These are phyloP conservation scores for Phylloscopus whistleri DNA, from an alignment of 2,113 vertebrate genomes.

Conservation along the genomic window DNA sequence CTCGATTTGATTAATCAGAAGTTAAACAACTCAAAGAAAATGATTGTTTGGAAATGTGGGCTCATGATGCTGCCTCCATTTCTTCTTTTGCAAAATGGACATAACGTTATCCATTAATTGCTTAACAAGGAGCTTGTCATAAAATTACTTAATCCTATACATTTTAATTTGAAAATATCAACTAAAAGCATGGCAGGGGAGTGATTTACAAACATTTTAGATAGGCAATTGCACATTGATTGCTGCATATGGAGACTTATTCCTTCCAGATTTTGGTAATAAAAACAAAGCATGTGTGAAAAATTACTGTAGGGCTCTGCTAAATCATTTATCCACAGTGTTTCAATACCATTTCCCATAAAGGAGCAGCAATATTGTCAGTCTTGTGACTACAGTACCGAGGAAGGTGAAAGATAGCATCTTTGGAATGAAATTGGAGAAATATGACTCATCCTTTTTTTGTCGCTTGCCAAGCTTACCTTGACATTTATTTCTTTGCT, in stretches of 20 bases:
- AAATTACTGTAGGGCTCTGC: slow-evolving; percentile 37
- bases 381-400: slow-evolving; percentile 57
- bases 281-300: slow-evolving; percentile 70
- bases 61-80: not conserved
- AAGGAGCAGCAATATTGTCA: slow-evolving; percentile 69
- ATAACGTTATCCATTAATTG: not conserved
- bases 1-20: not conserved
- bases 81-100: not conserved
- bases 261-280: slow-evolving; percentile 58
- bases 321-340: slow-evolving; percentile 19
- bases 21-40: not conserved
- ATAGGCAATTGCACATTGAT: not conserved
- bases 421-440: slow-evolving; percentile 74
- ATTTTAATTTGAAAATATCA: not conserved
- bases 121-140: not conserved
- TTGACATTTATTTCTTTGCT: slow-evolving; percentile 83
- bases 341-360: slow-evolving; percentile 66
- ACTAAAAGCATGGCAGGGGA: not conserved
- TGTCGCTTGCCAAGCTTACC: slow-evolving; percentile 73
- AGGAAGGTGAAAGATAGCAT: slow-evolving; percentile 77
- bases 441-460: slow-evolving; percentile 73
- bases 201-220: not conserved
- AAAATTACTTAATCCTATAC: not conserved
- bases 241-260: slow-evolving; percentile 49
- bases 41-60: not conserved